Evolutionary conservation across 2,113 vertebrate species (phyloP).

Genomic region (Atherinomorus stipes): DNA sequence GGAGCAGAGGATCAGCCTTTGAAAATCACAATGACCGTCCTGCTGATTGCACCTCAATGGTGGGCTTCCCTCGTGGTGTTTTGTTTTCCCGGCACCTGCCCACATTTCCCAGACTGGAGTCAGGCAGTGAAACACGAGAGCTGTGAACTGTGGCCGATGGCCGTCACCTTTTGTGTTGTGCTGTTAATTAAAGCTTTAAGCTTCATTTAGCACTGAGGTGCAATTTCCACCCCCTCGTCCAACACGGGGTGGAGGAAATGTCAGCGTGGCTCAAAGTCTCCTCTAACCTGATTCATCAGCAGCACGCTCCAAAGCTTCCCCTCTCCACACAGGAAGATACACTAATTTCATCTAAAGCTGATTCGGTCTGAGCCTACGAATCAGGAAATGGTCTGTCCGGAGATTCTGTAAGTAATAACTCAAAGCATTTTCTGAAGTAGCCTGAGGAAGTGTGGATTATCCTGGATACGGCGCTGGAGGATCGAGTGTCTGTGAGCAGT

Average conservation of each 20-base stretch:
- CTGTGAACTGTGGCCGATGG: constrained; percentile 73
- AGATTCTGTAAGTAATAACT: constrained; percentile 70
- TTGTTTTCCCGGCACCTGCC: constrained; percentile 77
- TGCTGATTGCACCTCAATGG: constrained; percentile 54
- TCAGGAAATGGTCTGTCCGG: constrained; percentile 74
- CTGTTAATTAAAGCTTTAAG: constrained; percentile 86
- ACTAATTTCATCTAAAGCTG: constrained; percentile 78
- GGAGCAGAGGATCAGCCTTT: constrained; percentile 57
- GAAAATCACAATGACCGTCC: constrained; percentile 65
- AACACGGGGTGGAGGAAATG: constrained; percentile 79
- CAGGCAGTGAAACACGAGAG: constrained; percentile 79
- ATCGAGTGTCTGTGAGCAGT: constrained; percentile 19
- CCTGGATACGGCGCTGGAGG: neutral
- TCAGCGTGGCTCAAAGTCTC: constrained; percentile 70
- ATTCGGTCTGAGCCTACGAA: constrained; percentile 73
- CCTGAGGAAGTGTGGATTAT: constrained; percentile 30
- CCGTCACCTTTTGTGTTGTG: constrained; percentile 75
- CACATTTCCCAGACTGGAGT: constrained; percentile 70
- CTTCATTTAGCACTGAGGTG: constrained; percentile 81
- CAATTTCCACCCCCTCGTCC: constrained; percentile 72
- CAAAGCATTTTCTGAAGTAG: constrained; percentile 45
- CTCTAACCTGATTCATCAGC: constrained; percentile 38
- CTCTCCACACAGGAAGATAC: constrained; percentile 71
- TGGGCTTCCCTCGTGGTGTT: constrained; percentile 56
- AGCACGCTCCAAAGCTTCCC: constrained; percentile 36